Evolutionary conservation across 2,888 invertebrate genomes (phyloP).

Genomic region (Drosophila birchii): DNA sequence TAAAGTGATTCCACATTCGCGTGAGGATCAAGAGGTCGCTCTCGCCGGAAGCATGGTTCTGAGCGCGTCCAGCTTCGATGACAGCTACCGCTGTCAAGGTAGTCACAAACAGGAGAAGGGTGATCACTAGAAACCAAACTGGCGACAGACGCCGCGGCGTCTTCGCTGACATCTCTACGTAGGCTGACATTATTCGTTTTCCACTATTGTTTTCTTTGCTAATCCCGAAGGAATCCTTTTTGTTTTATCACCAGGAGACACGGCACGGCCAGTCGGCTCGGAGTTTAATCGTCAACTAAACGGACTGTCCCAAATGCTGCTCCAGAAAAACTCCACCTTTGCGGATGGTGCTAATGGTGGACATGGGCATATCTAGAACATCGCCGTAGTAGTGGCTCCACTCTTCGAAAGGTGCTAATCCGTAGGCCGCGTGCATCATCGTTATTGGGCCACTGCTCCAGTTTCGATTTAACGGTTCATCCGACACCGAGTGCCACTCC

Average conservation of each 20-base stretch:
- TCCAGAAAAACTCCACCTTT: constrained; percentile 58
- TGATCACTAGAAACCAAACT: constrained; percentile 57
- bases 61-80: constrained; percentile 47
- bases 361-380: constrained; percentile 69
- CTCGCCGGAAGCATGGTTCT: constrained; percentile 12
- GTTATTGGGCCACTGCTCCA: constrained; percentile 69
- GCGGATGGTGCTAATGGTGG: constrained; percentile 67
- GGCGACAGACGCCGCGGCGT: constrained; percentile 44
- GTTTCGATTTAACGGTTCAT: constrained; percentile 75
- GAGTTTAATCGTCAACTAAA: constrained; percentile 56
- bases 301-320: constrained; percentile 25
- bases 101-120: constrained; percentile 54
- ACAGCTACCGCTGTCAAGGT: constrained; percentile 53
- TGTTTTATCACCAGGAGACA: neutral
- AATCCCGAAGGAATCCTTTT: constrained; percentile 28
- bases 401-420: constrained; percentile 72
- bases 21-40: constrained; percentile 51
- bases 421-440: constrained; percentile 50
- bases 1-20: constrained; percentile 62
- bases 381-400: constrained; percentile 19
- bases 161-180: constrained; percentile 63
- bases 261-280: constrained; percentile 53
- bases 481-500: constrained; percentile 57
- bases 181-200: constrained; percentile 52
- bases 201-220: neutral